These are phyloP conservation scores for Dendrocincla tyrannina DNA, from an alignment of 2,797 vertebrate genomes.

Conservation along the genomic window DNA sequence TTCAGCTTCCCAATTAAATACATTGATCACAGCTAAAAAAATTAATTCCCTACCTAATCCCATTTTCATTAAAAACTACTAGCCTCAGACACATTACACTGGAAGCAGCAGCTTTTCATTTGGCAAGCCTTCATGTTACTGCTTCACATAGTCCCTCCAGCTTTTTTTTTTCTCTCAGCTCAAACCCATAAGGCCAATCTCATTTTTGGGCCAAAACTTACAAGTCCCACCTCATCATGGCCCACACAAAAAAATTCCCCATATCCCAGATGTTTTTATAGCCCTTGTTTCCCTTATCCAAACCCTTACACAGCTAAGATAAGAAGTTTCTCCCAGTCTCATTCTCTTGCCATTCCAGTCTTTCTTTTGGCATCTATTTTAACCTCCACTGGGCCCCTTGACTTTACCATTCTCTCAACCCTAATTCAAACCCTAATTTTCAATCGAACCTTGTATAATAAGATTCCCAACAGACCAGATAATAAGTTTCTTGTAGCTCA, in stretches of 20 bases:
- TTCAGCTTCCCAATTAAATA: not conserved
- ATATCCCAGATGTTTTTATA: not conserved
- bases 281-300: not conserved
- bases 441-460: accelerated
- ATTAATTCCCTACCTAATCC: not conserved
- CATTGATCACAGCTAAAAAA: not conserved
- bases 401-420: not conserved
- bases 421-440: not conserved
- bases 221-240: not conserved
- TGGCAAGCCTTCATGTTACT: not conserved
- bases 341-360: not conserved
- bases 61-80: not conserved
- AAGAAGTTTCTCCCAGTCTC: not conserved
- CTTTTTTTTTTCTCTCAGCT: not conserved
- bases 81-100: not conserved
- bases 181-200: not conserved
- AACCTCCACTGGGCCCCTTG: not conserved
- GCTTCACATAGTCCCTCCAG: not conserved
- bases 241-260: not conserved
- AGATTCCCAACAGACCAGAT: not conserved
- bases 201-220: not conserved
- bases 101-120: not conserved
- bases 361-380: not conserved
- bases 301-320: not conserved
- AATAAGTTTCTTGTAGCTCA: not conserved